Evolutionary conservation across 2,888 invertebrate genomes (phyloP), one percentile per base, ranked within the genome.

Genomic region (Stenotaenia linearis): DNA sequence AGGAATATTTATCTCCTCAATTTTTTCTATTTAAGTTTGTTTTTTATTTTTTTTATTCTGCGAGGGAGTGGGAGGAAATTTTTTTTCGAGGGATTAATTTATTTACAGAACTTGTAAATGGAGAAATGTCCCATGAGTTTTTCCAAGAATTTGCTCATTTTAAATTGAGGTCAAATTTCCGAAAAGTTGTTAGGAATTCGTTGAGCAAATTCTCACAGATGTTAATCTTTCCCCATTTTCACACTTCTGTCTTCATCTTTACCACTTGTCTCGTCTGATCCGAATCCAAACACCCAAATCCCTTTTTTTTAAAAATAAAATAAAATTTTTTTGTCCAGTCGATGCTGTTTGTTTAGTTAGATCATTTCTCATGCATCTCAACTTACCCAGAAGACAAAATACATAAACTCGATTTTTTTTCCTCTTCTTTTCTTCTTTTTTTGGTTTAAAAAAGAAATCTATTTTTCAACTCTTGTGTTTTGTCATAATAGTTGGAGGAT

Each of bases 91-190:
- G 69, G 28, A 69, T 69, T 69, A 69, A 69, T 69, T 69, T 69
- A 69, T 69, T 69, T 69, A 25, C 69, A 28, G 23, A 28, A 69
- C 25, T 69, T n/a, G 28, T 69, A 69, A 15, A 69, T 12, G 69
- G 69, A 69, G 50, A 25, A 45, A 69, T 69, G 28, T 69, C 69
- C 69, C 69, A 69, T 69, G 69, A 69, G 69, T 69, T 69, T 69
- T 69, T 69, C 69, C 69, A 69, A 69, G 69, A 69, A 69, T 69
- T 69, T 69, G 69, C 69, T 69, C 69, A 69, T 69, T 69, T 69
- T 69, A 69, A 69, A 69, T 69, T 28, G 69, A 69, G 69, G 69
- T 69, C 69, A 69, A 69, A 69, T 69, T 69, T 69, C 69, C 25
- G 0, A 69, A 69, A 69, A 69, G 28, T 69, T 69, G 69, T 69